Conservation (phyloP, 2,888 invertebrate genomes). For the Anthrax anthrax region DNA sequence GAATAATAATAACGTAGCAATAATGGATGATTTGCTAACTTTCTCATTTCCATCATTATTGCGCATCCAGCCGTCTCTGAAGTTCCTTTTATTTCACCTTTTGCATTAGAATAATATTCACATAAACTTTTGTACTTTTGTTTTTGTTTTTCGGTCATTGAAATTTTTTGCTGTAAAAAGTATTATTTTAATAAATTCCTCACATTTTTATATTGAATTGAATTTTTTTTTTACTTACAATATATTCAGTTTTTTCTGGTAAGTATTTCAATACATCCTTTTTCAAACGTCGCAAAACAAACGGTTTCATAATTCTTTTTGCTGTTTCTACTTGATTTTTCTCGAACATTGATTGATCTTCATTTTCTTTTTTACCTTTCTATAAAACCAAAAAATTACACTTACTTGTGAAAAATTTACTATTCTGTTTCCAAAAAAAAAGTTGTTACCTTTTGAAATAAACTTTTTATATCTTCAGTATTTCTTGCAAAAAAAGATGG, state of each 20-base stretch:
- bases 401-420: constrained; percentile 11
- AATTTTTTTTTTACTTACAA: constrained; percentile 31
- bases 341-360: constrained; percentile 66
- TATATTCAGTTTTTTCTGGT: constrained; percentile 64
- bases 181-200: constrained; percentile 9
- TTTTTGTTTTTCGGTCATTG: constrained; percentile 59
- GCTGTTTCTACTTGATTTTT: constrained; percentile 82
- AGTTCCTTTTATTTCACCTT: constrained; percentile 41
- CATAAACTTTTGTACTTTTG: constrained; percentile 62
- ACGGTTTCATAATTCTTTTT: constrained; percentile 91
- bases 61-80: constrained; percentile 51
- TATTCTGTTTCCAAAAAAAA: constrained; percentile 8
- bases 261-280: constrained; percentile 71
- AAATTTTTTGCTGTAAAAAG: constrained; percentile 34
- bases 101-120: constrained; percentile 47
- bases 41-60: constrained; percentile 88
- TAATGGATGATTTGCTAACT: constrained; percentile 86
- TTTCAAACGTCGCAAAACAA: constrained; percentile 78
- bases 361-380: constrained; percentile 39
- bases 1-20: constrained; percentile 61
- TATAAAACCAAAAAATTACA: constrained; percentile 19
- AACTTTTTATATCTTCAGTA: constrained; percentile 69
- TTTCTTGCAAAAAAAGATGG: constrained; percentile 85
- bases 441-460: constrained; percentile 62
- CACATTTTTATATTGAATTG: constrained; percentile 8